Evolutionary conservation across 2,113 vertebrate genomes (phyloP), one percentile per base, ranked within the genome.

Genomic region (human): DNA sequence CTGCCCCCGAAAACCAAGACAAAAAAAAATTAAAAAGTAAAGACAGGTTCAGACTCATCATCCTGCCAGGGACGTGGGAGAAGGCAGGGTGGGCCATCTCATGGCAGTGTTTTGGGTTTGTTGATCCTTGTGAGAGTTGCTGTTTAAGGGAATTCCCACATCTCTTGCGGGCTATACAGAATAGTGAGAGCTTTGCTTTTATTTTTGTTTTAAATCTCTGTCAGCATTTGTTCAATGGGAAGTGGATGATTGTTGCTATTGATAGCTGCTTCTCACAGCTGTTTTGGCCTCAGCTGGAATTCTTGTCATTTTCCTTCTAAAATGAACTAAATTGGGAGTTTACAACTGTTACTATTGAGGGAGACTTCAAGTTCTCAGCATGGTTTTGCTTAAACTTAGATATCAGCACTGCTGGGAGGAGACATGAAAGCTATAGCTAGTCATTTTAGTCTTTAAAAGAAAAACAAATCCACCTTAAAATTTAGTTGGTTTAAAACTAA

Each of bases 141-240:
- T 87, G 92, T 89, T 76, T 45, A 23, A 93, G 95, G 94, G 89
- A 95, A 61, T 98, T 98, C 98, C 90, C 97, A 98, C 94, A 92
- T 95, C 76, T 96, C 96, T 89, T 59, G 59, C 89, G 80, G 86
- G 92, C 83, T 45, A 0, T 3, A 0, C 3, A 16, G 86, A 93
- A 84, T 84, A 92, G 82, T 8, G 0, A 94, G 78, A 82, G 48
- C 32, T 73, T 70, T 96, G 86, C 70, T 91, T 97, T 92, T 76
- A 61, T 97, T 98, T 97, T 97, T 87, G 92, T 97, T 96, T 96
- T 87, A 96, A 95, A 93, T 55, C 66, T 88, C 87, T 78, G 90
- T 88, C 59, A 27, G 14, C 89, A 35, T 61, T 96, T 91, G 90
- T 96, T 88, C 94, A 97, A 93, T 83, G 92, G 96, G 96, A 97